These are phyloP conservation scores for Philopotamus ludificatus DNA, from an alignment of 1,140 invertebrate species.

Conservation along the genomic window DNA sequence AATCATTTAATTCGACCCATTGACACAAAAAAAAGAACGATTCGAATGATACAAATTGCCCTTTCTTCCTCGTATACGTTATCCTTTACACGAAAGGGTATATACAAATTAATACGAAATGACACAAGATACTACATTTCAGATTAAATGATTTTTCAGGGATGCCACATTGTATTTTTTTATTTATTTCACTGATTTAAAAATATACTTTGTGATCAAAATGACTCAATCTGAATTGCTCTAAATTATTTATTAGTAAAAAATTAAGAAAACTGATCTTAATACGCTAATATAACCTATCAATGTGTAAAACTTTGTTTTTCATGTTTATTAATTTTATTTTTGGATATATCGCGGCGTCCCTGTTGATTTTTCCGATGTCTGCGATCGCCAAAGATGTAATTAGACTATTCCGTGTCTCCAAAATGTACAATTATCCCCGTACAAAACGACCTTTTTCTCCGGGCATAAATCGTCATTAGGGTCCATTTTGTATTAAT, in stretches of 20 bases:
- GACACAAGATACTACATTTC: slow-evolving; percentile 9
- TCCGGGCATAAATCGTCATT: slow-evolving; percentile 27
- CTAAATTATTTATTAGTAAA: no score
- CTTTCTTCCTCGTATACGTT: slow-evolving; percentile 18
- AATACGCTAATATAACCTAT: no score
- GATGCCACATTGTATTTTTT: not conserved
- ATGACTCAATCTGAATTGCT: no score
- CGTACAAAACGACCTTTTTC: slow-evolving; percentile 22
- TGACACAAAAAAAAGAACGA: slow-evolving; percentile 17
- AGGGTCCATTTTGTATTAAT: slow-evolving; percentile 20
- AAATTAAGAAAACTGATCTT: no score
- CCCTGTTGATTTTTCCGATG: not conserved
- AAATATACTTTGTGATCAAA: no score
- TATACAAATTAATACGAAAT: slow-evolving; percentile 21
- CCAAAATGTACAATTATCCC: slow-evolving; percentile 35
- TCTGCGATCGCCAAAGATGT: slow-evolving; percentile 26
- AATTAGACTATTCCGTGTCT: slow-evolving; percentile 35
- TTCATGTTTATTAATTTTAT: no score
- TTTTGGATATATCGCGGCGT: no score
- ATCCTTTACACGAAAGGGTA: not conserved
- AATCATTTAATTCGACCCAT: slow-evolving; percentile 33
- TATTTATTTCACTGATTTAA: no score
- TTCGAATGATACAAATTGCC: slow-evolving; percentile 19
- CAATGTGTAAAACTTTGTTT: no score
- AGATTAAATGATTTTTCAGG: no score